These are phyloP conservation scores for Syngnathoides biaculeatus DNA, from an alignment of 2,113 vertebrate genomes.

Conservation along the genomic window DNA sequence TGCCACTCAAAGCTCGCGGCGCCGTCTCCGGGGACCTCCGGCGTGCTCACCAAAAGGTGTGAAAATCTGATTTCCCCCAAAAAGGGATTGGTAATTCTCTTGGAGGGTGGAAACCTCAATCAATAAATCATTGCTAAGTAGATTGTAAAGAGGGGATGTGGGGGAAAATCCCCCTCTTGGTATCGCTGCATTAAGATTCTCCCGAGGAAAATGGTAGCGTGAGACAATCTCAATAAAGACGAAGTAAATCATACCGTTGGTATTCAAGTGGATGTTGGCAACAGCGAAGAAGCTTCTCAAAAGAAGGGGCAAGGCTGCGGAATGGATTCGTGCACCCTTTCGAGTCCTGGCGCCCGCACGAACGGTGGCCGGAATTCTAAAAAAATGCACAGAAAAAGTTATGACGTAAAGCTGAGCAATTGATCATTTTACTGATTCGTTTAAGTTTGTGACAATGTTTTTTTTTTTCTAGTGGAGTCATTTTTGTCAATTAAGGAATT, in stretches of 20 bases:
- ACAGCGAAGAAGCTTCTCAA: constrained; percentile 24
- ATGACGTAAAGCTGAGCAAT: not conserved
- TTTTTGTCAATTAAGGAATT: too few species aligned
- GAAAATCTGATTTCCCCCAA: constrained; percentile 99
- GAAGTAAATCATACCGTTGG: constrained; percentile 81
- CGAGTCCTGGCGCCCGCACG: constrained; percentile 34
- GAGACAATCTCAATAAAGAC: constrained; percentile 92
- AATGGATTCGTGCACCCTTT: constrained; percentile 8
- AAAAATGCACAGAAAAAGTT: not conserved
- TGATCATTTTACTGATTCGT: too few species aligned
- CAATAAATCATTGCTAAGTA: constrained; percentile 99
- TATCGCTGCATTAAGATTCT: constrained; percentile 94
- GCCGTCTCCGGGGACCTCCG: constrained; percentile 82
- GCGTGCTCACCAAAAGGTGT: constrained; percentile 90
- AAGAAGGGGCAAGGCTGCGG: constrained; percentile 21
- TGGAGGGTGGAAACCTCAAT: constrained; percentile 88
- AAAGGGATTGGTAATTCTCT: constrained; percentile 98
- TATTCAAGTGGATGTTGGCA: constrained; percentile 78
- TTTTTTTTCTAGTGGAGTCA: too few species aligned
- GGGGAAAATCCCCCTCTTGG: constrained; percentile 83
- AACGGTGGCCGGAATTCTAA: too few species aligned
- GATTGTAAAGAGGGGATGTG: constrained; percentile 87
- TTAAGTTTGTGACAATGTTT: too few species aligned
- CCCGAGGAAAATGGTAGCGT: constrained; percentile 60
- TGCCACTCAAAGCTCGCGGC: constrained; percentile 77